A percentile compares a stretch with the other conserved stretches of the same genome.
phyloP scores from a whole-genome alignment of 1,140 invertebrate genomes.

The Apolygus lucorum region DNA sequence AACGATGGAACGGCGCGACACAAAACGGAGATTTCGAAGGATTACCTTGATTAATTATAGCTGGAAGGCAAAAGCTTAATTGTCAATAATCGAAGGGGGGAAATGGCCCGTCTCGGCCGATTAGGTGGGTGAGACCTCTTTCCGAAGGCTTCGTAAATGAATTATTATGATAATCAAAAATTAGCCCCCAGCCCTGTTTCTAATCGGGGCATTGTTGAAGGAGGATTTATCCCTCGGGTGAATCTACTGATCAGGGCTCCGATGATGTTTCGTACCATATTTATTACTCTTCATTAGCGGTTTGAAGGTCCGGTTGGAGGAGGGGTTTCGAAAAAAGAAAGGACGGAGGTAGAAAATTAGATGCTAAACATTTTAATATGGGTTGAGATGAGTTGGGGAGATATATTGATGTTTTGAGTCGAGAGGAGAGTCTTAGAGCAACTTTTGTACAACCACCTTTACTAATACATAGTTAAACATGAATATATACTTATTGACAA shows the following conservation, averaged over 20 bases:
- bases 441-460: no score
- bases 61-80: background rate
- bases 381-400: no score
- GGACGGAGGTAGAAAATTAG: no score
- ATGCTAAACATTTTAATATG: no score
- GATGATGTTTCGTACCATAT: background rate
- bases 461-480: no score
- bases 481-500: no score
- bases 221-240: background rate
- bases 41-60: slow-evolving; percentile 5
- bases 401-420: no score
- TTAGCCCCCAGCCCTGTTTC: slow-evolving; percentile 7
- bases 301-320: background rate
- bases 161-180: slow-evolving; percentile 14
- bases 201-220: slow-evolving; percentile 5
- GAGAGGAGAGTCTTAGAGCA: no score
- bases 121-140: slow-evolving; percentile 6
- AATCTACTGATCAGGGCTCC: slow-evolving; percentile 4
- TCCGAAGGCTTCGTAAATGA: background rate
- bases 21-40: background rate
- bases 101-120: background rate
- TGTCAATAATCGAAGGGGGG: slow-evolving; percentile 7
- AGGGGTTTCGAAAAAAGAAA: no score
- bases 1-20: background rate
- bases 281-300: slow-evolving; percentile 6